Evolutionary conservation across 1,140 invertebrate species (phyloP), one percentile per base, ranked within the genome.

Genomic region (Elymnias hypermnestra): DNA sequence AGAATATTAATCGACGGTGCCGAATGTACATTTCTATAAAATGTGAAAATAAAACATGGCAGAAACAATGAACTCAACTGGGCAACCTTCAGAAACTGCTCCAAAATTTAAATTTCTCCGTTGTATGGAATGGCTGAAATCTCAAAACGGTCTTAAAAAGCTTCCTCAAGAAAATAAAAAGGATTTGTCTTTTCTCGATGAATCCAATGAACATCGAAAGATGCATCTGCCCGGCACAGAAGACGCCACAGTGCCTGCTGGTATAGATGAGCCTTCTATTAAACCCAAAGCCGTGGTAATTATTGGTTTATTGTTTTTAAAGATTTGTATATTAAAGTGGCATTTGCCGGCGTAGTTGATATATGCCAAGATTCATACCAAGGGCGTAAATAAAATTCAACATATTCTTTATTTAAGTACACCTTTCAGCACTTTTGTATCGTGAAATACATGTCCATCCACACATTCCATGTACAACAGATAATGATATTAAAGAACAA

Each of bases 101-200:
- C n/a, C 33, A 21, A 19, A 36, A 36, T 2, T 25, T 0, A 39
- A 25, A 25, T 8, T 39, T 1, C 3, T 8, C 6, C 64, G 72
- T 5, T 77, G 76, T 39, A 41, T 68, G 29, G 68, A 75, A 31
- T 82, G 77, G 77, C 44, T 82, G 5, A 53, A 76, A 26, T 63
- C 71, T 38, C 77, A 82, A 37, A 77, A 76, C 21, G 68, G 59
- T 26, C 53, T 66, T 5, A 65, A 66, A 22, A 74, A 72, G 28
- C 39, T 61, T 15, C 63, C 62, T 1, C 43, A 56, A 15, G 63
- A 68, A 18, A 77, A 73, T 49, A 66, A 73, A 29, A 76, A 76
- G 36, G 76, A 81, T 44, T 72, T 81, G 31, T 64, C 73, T 40
- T 81, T 72, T 57, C 74, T 72, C 29, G 71, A 72, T 23, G 59